Evolutionary conservation across 2,797 vertebrate species (phyloP), one percentile per base, ranked within the genome.

Genomic region (Microctenopoma lineatum): DNA sequence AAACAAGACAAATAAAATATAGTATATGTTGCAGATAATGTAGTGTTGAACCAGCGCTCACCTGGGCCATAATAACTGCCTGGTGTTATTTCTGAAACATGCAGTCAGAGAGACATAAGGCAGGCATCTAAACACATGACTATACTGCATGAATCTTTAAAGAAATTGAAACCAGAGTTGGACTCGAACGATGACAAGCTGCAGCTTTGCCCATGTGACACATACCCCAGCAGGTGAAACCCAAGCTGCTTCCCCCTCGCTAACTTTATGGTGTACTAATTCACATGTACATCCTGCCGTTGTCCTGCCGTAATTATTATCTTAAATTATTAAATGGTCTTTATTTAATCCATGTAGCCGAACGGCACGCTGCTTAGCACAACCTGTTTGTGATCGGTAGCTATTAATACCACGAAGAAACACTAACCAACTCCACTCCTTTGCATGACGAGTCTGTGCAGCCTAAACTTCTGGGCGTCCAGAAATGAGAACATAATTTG

Each of bases 211-310:
- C 53, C 14, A 15, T 26, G 32, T 21, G 29, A 26, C 45, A 39
- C 42, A 50, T 16, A 32, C 47, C 41, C 10, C 16, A 26, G 44
- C 72, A 4, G 58, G 46, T 76, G 71, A 85, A 70, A 53, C 46
- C 71, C 77, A 80, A 52, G 38, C 47, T 60, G 27, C 58, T 66
- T 68, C 65, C 59, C 36, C 27, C 72, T 54, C 69, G 55, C 73
- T 45, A 65, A 62, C 8, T 54, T 57, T 67, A 38, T 67, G 3
- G 29, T 10, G 64, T 66, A 54, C 21, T n/a, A 15, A 74, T 58
- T 34, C 25, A 16, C 41, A 29, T 61, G 29, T 7, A 51, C 36
- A 12, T 45, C n/a, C 26, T 34, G 52, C 4, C 59, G 54, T 63
- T 29, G 12, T 66, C 58, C 48, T 52, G 60, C 14, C 16, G 21